These are phyloP conservation scores for Tichodroma muraria DNA, from an alignment of 2,113 vertebrate genomes.

Conservation along the genomic window DNA sequence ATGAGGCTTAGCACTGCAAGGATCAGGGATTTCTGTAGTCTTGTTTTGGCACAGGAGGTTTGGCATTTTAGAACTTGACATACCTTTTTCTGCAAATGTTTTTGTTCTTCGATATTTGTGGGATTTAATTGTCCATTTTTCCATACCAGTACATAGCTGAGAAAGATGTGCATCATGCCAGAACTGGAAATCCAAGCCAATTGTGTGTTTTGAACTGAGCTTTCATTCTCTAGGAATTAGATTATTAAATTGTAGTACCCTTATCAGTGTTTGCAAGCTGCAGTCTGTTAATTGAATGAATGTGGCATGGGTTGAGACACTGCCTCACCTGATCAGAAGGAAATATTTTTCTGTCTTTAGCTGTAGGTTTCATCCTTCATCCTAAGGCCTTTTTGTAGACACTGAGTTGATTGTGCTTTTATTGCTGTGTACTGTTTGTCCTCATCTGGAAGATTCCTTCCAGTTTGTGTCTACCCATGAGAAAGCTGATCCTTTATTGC, in stretches of 20 bases:
- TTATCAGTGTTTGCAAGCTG: slow-evolving; percentile 54
- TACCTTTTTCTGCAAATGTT: not conserved
- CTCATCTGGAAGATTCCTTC: slow-evolving; percentile 5
- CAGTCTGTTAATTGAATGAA: slow-evolving; percentile 53
- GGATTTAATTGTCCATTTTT: not conserved
- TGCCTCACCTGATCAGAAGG: slow-evolving; percentile 15
- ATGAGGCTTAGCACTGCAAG: not conserved
- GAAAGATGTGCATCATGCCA: not conserved
- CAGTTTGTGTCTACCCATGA: not conserved
- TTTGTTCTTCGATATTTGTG: not conserved
- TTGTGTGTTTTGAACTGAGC: not conserved
- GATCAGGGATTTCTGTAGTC: not conserved
- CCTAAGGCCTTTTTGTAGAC: not conserved
- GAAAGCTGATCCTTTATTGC: not conserved
- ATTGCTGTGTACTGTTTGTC: not conserved
- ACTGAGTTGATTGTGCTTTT: not conserved
- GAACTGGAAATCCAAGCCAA: slow-evolving; percentile 2
- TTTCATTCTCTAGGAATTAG: slow-evolving; percentile 44
- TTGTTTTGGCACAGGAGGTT: not conserved
- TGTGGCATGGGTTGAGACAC: not conserved
- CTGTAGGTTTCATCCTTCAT: slow-evolving; percentile 40
- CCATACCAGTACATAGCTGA: not conserved
- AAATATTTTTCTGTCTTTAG: slow-evolving; percentile 35
- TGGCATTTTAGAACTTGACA: not conserved
- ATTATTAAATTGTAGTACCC: slow-evolving; percentile 49